Percentiles rank a stretch among this genome's conserved stretches.
These are phyloP conservation scores for Zophobas atratus DNA, from an alignment of 1,140 invertebrate species.

Conservation along the genomic window DNA sequence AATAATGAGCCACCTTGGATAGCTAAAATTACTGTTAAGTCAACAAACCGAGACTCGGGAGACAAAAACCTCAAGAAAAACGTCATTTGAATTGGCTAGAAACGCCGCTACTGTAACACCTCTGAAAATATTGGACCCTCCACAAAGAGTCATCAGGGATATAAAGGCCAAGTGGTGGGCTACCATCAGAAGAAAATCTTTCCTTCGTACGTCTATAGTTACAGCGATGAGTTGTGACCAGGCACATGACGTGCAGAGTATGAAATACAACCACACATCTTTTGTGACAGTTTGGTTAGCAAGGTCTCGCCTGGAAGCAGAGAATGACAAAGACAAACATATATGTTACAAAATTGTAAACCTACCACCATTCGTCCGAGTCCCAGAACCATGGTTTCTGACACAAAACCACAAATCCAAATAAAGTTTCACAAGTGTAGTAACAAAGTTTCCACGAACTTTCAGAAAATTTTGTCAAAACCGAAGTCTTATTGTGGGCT, in stretches of 20 bases:
- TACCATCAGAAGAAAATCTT: constrained; percentile 3
- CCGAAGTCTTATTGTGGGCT: too few species aligned
- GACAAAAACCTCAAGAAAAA: background rate
- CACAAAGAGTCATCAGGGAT: too few species aligned
- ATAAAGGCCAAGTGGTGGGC: background rate
- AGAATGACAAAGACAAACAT: background rate
- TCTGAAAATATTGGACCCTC: too few species aligned
- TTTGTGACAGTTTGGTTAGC: constrained; percentile 76
- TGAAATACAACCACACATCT: constrained; percentile 60
- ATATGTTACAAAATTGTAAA: too few species aligned
- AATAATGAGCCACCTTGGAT: background rate
- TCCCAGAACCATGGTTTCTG: constrained; percentile 78
- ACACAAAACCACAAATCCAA: background rate
- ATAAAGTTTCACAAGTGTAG: too few species aligned
- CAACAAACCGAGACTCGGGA: background rate
- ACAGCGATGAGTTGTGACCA: background rate
- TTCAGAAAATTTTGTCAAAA: too few species aligned
- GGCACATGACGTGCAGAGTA: background rate
- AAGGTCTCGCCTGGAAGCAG: constrained; percentile 60
- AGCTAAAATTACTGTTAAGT: background rate
- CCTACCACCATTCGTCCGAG: constrained; percentile 91
- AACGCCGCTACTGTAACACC: too few species aligned
- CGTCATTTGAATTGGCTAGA: background rate
- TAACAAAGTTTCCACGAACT: too few species aligned
- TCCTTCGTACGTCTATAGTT: background rate